Evolutionary conservation across 2,888 invertebrate genomes (phyloP).

Genomic region (Amphipoea lucens): DNA sequence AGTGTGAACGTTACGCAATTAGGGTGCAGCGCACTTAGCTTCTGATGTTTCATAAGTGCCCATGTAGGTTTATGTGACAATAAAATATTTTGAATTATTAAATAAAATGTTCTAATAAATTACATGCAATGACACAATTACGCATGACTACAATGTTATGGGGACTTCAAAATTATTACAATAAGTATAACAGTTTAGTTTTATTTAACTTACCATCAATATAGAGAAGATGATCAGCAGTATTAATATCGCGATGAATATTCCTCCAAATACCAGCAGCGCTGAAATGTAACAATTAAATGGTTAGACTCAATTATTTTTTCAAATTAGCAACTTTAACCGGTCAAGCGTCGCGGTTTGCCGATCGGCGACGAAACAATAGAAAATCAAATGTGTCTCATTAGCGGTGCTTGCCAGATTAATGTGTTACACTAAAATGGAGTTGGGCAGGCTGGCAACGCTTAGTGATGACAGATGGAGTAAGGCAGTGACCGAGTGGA

Average conservation of each 20-base stretch:
- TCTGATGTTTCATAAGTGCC: neutral
- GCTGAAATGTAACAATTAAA: constrained; percentile 85
- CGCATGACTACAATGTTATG: neutral
- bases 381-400: too few relatives aligned
- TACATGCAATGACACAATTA: neutral
- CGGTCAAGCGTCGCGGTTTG: too few relatives aligned
- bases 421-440: too few relatives aligned
- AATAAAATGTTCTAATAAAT: neutral
- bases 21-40: too few relatives aligned
- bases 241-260: constrained; percentile 91
- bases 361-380: too few relatives aligned
- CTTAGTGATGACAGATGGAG: neutral
- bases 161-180: neutral
- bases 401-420: too few relatives aligned
- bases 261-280: constrained; percentile 92
- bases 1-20: too few relatives aligned
- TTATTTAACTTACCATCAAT: constrained; percentile 85
- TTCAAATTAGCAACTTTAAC: neutral
- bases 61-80: neutral
- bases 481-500: neutral
- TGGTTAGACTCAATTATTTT: neutral
- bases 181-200: neutral
- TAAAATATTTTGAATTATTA: neutral
- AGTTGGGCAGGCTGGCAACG: neutral
- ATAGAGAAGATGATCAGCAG: constrained; percentile 90